Conservation (phyloP, 2,113 vertebrate species). For the Trachemys scripta region DNA sequence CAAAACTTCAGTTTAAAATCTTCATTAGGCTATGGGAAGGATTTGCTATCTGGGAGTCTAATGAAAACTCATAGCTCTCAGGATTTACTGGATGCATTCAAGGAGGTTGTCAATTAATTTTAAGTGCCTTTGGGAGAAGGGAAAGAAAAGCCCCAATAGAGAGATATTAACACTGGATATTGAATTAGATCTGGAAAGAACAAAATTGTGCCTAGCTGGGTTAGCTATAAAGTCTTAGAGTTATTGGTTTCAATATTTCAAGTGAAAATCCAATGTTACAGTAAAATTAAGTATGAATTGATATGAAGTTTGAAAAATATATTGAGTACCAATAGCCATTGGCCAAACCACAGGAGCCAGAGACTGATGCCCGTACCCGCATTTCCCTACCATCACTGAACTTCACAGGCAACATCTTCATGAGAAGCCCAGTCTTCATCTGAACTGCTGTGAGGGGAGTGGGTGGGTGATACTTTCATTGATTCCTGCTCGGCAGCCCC, state of each 20-base stretch:
- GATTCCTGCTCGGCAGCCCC: not conserved
- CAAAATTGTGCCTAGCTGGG: not conserved
- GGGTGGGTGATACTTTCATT: not conserved
- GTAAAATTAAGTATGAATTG: not conserved
- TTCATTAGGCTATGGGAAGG: not conserved
- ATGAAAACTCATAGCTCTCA: not conserved
- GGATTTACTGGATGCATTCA: not conserved
- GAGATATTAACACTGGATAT: not conserved
- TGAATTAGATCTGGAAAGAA: not conserved
- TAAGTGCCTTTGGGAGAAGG: not conserved
- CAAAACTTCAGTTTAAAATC: not conserved
- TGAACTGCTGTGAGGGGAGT: not conserved
- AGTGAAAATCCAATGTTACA: not conserved
- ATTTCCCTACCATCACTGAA: not conserved
- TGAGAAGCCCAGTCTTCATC: not conserved
- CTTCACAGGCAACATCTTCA: not conserved
- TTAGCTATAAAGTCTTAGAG: not conserved
- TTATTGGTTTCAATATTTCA: not conserved
- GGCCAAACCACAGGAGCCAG: not conserved
- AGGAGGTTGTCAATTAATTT: not conserved
- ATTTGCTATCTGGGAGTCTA: not conserved
- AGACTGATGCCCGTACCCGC: not conserved
- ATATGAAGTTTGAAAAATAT: not conserved
- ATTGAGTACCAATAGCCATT: not conserved
- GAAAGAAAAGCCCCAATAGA: not conserved